Conservation (phyloP, 2,797 vertebrate species). For the Lagorchestes hirsutus region DNA sequence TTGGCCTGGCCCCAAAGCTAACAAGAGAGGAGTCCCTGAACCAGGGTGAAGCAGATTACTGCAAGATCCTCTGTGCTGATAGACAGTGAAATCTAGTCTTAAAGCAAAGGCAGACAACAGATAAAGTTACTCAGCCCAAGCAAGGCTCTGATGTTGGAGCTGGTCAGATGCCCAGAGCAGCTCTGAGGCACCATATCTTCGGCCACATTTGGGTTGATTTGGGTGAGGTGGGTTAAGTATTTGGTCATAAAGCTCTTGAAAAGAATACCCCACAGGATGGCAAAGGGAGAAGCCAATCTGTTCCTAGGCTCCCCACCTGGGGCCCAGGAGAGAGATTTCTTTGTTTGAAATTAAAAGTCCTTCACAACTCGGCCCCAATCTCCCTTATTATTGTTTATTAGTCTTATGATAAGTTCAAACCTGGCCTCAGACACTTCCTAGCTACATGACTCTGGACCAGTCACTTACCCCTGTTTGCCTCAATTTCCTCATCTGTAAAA, state of each 20-base stretch:
- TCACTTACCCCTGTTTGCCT: background rate
- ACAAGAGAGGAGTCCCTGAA: rapidly evolving
- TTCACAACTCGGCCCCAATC: no score
- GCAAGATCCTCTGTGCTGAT: constrained; percentile 32
- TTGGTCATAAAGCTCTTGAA: background rate
- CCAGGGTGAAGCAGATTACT: background rate
- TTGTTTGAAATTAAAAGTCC: background rate
- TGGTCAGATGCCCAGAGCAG: background rate
- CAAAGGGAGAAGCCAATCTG: background rate
- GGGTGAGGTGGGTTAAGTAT: background rate
- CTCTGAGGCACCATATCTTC: background rate
- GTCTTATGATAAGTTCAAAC: background rate
- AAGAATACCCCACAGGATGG: background rate
- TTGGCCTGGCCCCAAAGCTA: constrained; percentile 26
- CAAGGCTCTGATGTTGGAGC: background rate
- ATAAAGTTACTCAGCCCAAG: background rate
- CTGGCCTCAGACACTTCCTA: background rate
- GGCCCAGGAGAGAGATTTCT: background rate
- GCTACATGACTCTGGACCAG: background rate
- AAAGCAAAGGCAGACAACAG: constrained; percentile 31
- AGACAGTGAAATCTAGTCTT: constrained; percentile 26
- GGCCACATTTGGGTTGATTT: background rate
- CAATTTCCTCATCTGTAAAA: background rate
- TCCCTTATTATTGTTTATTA: background rate
- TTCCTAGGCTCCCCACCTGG: background rate